Conservation (phyloP, 2,113 vertebrate species). For the Tachuris rubrigastra region DNA sequence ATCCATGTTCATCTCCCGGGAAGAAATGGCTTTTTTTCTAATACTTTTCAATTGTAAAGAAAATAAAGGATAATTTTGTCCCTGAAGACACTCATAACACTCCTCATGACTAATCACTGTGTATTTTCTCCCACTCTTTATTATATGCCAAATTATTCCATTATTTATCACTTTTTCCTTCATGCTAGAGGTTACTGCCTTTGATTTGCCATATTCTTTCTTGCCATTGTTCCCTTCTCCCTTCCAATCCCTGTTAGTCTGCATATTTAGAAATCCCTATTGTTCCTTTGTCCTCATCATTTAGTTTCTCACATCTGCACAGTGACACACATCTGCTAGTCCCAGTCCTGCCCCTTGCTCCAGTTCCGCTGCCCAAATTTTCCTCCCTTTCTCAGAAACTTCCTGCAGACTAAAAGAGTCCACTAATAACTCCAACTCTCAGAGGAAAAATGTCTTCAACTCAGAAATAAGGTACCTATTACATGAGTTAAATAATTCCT, state of each 20-base stretch:
- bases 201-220: conserved; percentile 4
- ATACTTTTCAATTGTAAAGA: not conserved
- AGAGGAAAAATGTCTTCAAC: not conserved
- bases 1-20: not conserved
- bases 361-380: not conserved
- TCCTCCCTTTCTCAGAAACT: not conserved
- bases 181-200: not conserved
- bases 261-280: not conserved
- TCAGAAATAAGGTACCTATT: not conserved
- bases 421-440: not conserved
- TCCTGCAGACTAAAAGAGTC: not conserved
- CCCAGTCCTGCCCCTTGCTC: not conserved
- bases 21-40: not conserved
- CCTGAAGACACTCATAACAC: not conserved
- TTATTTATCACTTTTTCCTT: not conserved
- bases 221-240: not conserved
- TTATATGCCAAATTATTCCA: not conserved
- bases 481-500: not conserved
- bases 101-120: not conserved
- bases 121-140: not conserved
- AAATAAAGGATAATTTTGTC: not conserved
- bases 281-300: not conserved
- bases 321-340: not conserved
- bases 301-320: not conserved
- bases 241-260: not conserved